Evolutionary conservation across 2,888 invertebrate genomes (phyloP), one percentile per base, ranked within the genome.

Genomic region (Drosophila affinis): DNA sequence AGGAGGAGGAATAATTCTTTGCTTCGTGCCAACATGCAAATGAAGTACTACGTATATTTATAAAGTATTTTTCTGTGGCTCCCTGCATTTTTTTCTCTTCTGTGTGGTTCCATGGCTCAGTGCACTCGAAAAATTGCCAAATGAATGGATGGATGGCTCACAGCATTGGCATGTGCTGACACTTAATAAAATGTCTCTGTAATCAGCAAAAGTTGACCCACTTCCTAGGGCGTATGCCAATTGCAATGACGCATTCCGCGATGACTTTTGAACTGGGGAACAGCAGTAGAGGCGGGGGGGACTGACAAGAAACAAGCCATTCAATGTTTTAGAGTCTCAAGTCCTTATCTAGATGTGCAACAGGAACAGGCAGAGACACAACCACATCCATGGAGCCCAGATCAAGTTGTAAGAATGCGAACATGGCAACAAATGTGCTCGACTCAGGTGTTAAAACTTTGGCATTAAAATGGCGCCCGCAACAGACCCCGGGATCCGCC

Each of bases 371-470:
- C 63, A 14, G 12, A 34, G 34, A 1, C 34, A 34, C 34, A 34
- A 4, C 34, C 34, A 12, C 34, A 34, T 34, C 12, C 34, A 34
- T 12, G 34, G 34, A 68, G 53, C 63, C 72, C 74, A 88, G 84
- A 85, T 85, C 84, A 85, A 88, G 84, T 85, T 81, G 81, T 81
- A 81, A 81, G 82, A 81, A 81, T 81, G 81, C 75, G 71, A 86
- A 56, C 82, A 72, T 67, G 75, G 10, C 64, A 57, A 49, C 59
- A 68, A 67, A 61, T 68, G 75, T 61, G 75, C 75, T 75, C 62
- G 52, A 46, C 73, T 75, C 74, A 75, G 74, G 74, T 75, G 75
- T 70, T 69, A 70, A 51, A 70, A 59, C 44, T 60, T 55, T 61
- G 54, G 52, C 67, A 58, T 62, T 62, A 75, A 75, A 75, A 75